These are phyloP conservation scores for Sycophila sp. DNA, from an alignment of 1,140 invertebrate genomes.

Conservation along the genomic window DNA sequence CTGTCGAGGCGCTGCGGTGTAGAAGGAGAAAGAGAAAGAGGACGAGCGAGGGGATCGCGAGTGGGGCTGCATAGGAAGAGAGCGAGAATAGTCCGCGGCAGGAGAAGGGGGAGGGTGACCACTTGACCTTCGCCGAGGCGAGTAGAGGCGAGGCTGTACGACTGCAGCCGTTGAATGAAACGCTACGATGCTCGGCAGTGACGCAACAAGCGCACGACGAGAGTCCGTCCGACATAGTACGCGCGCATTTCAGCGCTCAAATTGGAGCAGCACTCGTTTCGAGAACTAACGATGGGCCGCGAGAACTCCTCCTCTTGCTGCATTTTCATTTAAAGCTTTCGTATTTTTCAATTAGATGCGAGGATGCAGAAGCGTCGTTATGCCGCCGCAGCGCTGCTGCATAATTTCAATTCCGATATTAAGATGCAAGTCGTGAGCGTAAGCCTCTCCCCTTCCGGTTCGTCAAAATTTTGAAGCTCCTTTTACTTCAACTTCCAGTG, in stretches of 20 bases:
- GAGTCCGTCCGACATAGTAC: no score
- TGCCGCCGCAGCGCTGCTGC: no score
- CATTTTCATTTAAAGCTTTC: no score
- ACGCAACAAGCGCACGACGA: conserved; percentile 53
- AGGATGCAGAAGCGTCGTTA: no score
- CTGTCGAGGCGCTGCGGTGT: background rate
- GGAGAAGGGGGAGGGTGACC: conserved; percentile 50
- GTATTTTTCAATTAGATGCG: no score
- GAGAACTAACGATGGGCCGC: no score
- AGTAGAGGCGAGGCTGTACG: conserved; percentile 48
- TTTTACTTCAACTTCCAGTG: no score
- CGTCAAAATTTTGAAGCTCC: no score
- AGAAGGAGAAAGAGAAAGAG: background rate
- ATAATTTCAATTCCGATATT: no score
- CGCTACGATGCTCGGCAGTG: conserved; percentile 47
- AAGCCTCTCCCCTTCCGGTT: no score
- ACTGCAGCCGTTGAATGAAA: conserved; percentile 66
- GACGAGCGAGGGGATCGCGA: background rate
- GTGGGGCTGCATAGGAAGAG: background rate
- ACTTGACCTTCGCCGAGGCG: conserved; percentile 64
- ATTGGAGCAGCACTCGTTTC: background rate
- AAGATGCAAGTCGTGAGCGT: no score
- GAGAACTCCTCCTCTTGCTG: no score
- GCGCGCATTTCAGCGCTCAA: background rate
- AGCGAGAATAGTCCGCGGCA: conserved; percentile 11